phyloP scores from a whole-genome alignment of 2,113 vertebrate species.

The Xiphorhynchus elegans region DNA sequence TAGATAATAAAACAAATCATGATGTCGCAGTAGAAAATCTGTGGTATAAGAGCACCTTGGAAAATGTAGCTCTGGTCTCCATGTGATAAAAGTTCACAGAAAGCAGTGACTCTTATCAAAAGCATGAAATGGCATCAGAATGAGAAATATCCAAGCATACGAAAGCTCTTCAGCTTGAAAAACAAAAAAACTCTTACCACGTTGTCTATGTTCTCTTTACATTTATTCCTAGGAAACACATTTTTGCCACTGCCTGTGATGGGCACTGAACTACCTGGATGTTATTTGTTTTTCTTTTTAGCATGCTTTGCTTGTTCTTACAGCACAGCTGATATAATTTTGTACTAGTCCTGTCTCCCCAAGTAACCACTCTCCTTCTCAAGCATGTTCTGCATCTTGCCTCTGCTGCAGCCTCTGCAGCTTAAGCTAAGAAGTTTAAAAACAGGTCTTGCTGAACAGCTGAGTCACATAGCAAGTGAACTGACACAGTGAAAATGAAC shows the following conservation, averaged over 20 bases:
- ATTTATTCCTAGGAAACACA: background rate
- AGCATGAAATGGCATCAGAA: background rate
- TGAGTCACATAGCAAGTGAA: background rate
- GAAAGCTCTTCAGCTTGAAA: background rate
- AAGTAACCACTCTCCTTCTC: background rate
- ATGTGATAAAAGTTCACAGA: background rate
- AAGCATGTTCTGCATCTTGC: background rate
- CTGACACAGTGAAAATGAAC: background rate
- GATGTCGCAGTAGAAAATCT: background rate
- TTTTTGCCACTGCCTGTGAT: background rate
- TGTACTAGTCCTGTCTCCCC: background rate
- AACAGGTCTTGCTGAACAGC: background rate
- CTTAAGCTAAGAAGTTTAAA: background rate
- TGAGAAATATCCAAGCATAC: background rate
- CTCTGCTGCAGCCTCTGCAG: background rate
- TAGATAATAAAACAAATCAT: background rate
- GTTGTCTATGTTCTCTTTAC: background rate
- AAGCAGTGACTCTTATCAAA: background rate
- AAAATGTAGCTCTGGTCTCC: background rate
- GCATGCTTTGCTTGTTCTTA: background rate
- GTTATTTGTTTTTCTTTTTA: background rate
- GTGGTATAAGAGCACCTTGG: background rate
- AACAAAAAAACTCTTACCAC: background rate
- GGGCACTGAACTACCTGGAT: background rate
- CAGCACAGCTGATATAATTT: background rate